phyloP scores from a whole-genome alignment of 2,113 vertebrate species.

The Coptodon bakossiorum region DNA sequence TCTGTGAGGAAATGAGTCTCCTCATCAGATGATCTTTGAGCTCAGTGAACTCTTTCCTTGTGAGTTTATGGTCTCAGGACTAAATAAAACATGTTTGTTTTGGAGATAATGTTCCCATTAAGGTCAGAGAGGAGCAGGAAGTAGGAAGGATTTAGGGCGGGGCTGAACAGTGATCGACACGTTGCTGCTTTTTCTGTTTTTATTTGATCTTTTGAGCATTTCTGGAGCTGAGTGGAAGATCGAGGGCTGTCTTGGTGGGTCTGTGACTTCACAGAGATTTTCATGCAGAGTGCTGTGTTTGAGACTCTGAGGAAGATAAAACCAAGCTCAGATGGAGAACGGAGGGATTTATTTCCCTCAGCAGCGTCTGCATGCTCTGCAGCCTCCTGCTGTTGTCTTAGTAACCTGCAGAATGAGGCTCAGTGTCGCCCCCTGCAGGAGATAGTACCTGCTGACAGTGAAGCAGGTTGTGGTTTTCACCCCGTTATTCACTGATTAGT shows the following conservation, averaged over 20 bases:
- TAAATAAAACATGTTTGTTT: neutral
- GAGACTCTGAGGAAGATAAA: neutral
- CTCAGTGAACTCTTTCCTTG: neutral
- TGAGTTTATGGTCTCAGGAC: neutral
- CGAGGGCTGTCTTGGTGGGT: neutral
- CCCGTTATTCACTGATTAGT: neutral
- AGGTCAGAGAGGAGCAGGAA: neutral
- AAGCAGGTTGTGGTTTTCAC: neutral
- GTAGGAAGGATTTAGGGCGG: neutral
- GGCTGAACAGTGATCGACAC: neutral
- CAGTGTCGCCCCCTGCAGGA: slow-evolving; percentile 12
- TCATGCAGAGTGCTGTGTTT: neutral
- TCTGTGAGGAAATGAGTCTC: neutral
- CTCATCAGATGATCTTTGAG: neutral
- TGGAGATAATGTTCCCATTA: neutral
- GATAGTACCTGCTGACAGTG: neutral
- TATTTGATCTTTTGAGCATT: neutral
- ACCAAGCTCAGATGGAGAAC: neutral
- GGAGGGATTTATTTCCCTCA: neutral
- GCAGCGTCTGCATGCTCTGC: neutral
- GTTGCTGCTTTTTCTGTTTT: neutral
- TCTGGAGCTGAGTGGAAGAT: neutral
- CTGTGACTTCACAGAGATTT: neutral
- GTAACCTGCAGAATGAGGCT: neutral
- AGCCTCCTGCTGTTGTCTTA: neutral